Evolutionary conservation across 2,113 vertebrate species (phyloP).

Genomic region (Salminus brasiliensis): DNA sequence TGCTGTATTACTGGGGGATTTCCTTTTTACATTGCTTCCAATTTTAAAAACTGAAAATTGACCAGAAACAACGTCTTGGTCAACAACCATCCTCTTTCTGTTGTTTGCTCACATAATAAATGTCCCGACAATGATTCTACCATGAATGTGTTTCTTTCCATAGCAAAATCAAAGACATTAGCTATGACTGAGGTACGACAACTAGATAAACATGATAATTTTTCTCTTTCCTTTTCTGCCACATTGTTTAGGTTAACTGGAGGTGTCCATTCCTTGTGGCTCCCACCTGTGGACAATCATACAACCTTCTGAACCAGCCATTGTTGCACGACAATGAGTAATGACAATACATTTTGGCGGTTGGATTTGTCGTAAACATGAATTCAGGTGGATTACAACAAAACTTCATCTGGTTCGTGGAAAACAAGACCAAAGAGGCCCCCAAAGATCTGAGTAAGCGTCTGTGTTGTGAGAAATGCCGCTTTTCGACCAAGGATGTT

Average conservation of each 20-base stretch:
- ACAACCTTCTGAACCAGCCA: neutral
- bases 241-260: constrained; percentile 21
- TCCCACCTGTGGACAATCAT: neutral
- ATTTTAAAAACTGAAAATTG: no score
- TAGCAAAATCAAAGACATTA: no score
- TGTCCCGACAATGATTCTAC: no score
- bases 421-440: constrained; percentile 60
- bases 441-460: constrained; percentile 76
- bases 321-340: neutral
- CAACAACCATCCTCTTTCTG: no score
- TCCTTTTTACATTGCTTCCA: no score
- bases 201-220: neutral
- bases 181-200: no score
- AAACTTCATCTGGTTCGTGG: constrained; percentile 53
- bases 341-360: neutral
- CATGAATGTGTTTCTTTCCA: no score
- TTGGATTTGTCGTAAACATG: constrained; percentile 38
- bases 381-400: constrained; percentile 59
- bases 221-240: neutral
- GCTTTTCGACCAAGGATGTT: constrained; percentile 83
- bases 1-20: no score
- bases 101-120: no score
- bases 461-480: constrained; percentile 83
- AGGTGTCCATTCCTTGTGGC: no score
- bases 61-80: no score